phyloP scores from a whole-genome alignment of 2,797 vertebrate genomes.

The Channa striata region DNA sequence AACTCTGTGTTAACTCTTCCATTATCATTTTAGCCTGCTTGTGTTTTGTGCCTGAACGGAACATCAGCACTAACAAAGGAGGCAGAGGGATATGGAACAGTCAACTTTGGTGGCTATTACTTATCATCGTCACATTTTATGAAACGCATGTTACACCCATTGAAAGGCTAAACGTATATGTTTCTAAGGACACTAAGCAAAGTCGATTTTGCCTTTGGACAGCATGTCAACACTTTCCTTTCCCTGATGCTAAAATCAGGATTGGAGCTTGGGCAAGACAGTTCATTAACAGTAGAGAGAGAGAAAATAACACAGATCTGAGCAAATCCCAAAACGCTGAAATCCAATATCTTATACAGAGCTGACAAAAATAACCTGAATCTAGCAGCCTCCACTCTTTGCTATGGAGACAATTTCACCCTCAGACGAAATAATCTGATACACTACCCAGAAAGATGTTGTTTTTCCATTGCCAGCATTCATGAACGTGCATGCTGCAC shows the following conservation, averaged over 20 bases:
- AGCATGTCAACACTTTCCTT: not conserved
- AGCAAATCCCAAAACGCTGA: conserved; percentile 4
- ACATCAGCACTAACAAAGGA: not conserved
- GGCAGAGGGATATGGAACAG: too few species aligned
- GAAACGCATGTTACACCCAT: not conserved
- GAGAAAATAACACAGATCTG: not conserved
- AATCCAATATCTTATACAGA: not conserved
- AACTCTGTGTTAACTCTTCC: not conserved
- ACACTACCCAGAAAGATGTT: conserved; percentile 4
- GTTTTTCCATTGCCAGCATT: conserved; percentile 3
- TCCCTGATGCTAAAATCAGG: not conserved
- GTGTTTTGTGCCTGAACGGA: not conserved
- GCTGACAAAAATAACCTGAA: conserved; percentile 29
- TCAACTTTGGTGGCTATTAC: conserved; percentile 14
- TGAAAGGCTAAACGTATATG: not conserved
- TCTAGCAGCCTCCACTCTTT: conserved; percentile 41
- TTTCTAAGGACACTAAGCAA: not conserved
- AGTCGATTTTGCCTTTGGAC: not conserved
- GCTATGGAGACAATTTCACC: conserved; percentile 56
- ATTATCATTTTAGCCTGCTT: not conserved
- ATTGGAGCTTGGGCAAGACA: not conserved
- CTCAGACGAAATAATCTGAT: conserved; percentile 18
- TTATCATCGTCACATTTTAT: not conserved
- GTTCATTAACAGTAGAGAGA: not conserved
- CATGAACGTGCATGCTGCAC: not conserved